phyloP scores from a whole-genome alignment of 2,888 invertebrate species.

The Chorisops tibialis region DNA sequence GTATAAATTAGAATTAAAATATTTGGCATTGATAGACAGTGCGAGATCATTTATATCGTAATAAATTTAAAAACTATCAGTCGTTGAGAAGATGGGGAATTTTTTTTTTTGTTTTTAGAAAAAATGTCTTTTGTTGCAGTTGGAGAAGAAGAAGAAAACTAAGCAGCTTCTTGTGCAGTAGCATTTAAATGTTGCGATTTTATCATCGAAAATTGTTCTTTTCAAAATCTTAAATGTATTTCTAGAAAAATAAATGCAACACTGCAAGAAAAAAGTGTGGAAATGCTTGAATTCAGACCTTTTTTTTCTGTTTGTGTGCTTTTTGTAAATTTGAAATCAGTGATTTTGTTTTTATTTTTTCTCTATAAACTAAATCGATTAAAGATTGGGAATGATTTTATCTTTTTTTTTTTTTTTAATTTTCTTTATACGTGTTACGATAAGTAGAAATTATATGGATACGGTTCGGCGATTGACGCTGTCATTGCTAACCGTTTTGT shows the following conservation, averaged over 20 bases:
- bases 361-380: no score
- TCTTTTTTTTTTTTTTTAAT: background rate
- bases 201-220: background rate
- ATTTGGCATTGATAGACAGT: constrained; percentile 30
- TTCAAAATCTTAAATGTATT: background rate
- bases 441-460: background rate
- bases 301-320: no score
- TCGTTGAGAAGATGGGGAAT: constrained; percentile 7
- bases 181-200: background rate
- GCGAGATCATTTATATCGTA: constrained; percentile 17
- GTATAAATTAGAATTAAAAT: constrained; percentile 25
- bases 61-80: constrained; percentile 20
- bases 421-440: background rate
- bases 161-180: background rate
- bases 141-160: background rate
- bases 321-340: no score
- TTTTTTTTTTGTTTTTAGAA: constrained; percentile 15
- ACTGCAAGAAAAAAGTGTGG: background rate
- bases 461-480: background rate
- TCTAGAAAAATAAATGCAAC: background rate
- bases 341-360: no score
- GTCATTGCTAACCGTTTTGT: constrained; percentile 7
- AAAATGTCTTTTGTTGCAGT: background rate
- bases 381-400: background rate
- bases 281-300: no score